Percentiles rank a stretch among this genome's conserved stretches.
These are phyloP conservation scores for Linyphia triangularis DNA, from an alignment of 2,888 invertebrate species.

Conservation along the genomic window DNA sequence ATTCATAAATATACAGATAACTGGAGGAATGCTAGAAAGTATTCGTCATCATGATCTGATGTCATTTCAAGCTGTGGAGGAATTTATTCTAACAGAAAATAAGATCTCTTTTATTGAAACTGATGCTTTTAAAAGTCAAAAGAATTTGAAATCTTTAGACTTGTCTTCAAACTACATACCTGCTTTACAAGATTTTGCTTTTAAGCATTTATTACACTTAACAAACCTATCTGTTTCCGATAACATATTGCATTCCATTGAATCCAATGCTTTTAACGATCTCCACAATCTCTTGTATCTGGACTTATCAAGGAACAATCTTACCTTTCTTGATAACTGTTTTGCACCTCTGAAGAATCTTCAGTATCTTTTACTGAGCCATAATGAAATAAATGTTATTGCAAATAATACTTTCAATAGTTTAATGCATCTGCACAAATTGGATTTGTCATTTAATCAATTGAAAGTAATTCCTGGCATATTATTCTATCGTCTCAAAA, in stretches of 20 bases:
- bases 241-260: slow-evolving; percentile 52
- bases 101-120: slow-evolving; percentile 45
- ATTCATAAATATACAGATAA: slow-evolving; percentile 24
- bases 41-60: slow-evolving; percentile 24
- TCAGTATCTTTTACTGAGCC: slow-evolving; percentile 20
- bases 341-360: slow-evolving; percentile 46
- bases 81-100: slow-evolving; percentile 53
- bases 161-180: slow-evolving; percentile 53
- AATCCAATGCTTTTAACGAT: slow-evolving; percentile 37
- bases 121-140: slow-evolving; percentile 53
- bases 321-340: slow-evolving; percentile 25
- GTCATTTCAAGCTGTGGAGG: slow-evolving; percentile 38
- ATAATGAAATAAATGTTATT: slow-evolving; percentile 57
- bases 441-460: slow-evolving; percentile 65
- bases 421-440: slow-evolving; percentile 35
- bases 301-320: slow-evolving; percentile 60
- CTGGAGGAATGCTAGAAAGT: slow-evolving; percentile 21
- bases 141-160: slow-evolving; percentile 54
- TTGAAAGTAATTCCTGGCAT: slow-evolving; percentile 27
- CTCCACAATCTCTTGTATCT: slow-evolving; percentile 42
- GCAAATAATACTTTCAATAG: slow-evolving; percentile 37
- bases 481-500: slow-evolving; percentile 56
- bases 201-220: slow-evolving; percentile 29
- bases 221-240: slow-evolving; percentile 60
- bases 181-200: slow-evolving; percentile 24